A percentile compares a stretch with the other conserved stretches of the same genome.
phyloP scores from a whole-genome alignment of 2,113 vertebrate species.

The Paracanthobrama guichenoti region DNA sequence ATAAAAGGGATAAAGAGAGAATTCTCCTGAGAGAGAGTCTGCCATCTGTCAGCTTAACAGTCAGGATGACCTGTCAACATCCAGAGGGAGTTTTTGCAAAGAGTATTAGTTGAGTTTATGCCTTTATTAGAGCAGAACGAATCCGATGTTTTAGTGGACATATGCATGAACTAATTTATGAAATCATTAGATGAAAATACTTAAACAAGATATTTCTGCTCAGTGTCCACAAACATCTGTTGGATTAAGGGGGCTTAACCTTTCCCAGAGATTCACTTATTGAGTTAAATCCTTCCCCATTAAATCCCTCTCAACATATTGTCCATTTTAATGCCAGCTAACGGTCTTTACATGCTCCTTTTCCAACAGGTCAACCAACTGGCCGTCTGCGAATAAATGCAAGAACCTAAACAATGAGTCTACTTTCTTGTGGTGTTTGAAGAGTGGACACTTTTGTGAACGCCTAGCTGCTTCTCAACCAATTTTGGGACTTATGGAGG shows the following conservation, averaged over 20 bases:
- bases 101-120: not conserved
- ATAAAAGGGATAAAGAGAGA: conserved; percentile 26
- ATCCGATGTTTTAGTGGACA: not conserved
- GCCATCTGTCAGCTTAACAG: conserved; percentile 39
- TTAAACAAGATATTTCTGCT: not conserved
- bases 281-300: not conserved
- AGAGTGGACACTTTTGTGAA: not conserved
- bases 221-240: not conserved
- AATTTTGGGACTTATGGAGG: conserved; percentile 19
- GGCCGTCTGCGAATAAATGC: not conserved
- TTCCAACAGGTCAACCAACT: not conserved
- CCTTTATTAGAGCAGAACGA: conserved; percentile 22
- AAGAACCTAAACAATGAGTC: not conserved
- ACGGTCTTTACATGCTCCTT: not conserved
- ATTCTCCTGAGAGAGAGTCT: conserved; percentile 1
- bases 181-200: not conserved
- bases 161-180: not conserved
- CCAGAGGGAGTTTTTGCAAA: not conserved
- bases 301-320: conserved; percentile 5
- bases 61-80: conserved; percentile 11
- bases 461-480: not conserved
- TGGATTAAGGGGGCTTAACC: not conserved
- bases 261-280: not conserved
- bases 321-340: conserved; percentile 6
- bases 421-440: not conserved